Conservation (phyloP, 1,140 invertebrate genomes). For the Drosophila tristis region DNA sequence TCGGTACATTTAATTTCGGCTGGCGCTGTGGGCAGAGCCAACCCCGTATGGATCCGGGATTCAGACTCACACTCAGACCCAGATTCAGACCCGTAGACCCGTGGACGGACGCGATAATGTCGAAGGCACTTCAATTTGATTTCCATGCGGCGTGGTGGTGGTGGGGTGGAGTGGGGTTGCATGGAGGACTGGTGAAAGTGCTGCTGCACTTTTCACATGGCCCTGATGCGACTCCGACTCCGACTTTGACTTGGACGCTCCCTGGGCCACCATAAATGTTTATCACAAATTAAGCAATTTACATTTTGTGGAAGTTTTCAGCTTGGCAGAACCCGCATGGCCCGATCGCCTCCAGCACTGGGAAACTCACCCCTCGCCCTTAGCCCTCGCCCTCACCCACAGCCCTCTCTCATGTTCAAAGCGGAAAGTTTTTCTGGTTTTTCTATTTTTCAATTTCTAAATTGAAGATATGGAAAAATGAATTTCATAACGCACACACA, state of each 20-base stretch:
- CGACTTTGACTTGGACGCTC: slow-evolving; percentile 2
- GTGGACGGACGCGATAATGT: background rate
- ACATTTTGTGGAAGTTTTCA: slow-evolving; percentile 64
- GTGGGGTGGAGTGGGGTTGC: slow-evolving; percentile 3
- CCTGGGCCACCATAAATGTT: slow-evolving; percentile 67
- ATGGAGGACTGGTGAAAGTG: slow-evolving; percentile 61
- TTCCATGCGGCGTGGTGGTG: slow-evolving; percentile 49
- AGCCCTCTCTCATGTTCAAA: slow-evolving; percentile 9
- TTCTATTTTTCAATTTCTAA: slow-evolving; percentile 74
- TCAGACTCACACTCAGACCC: background rate
- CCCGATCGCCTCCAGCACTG: slow-evolving; percentile 20
- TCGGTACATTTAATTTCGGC: background rate
- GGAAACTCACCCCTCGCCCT: slow-evolving; percentile 23
- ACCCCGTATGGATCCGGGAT: slow-evolving; percentile 14
- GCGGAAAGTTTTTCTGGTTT: slow-evolving; percentile 34
- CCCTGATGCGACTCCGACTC: slow-evolving; percentile 30
- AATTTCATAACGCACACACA: slow-evolving; percentile 65
- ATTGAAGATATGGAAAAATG: slow-evolving; percentile 77
- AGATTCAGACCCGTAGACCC: background rate
- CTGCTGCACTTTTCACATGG: slow-evolving; percentile 74
- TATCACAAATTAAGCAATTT: slow-evolving; percentile 79
- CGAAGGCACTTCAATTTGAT: slow-evolving; percentile 45
- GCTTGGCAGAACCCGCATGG: slow-evolving; percentile 60
- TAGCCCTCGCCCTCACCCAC: too few species aligned
- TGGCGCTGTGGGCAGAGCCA: slow-evolving; percentile 21